Evolutionary conservation across 2,113 vertebrate genomes (phyloP), one percentile per base, ranked within the genome.

Genomic region (Scomber colias): DNA sequence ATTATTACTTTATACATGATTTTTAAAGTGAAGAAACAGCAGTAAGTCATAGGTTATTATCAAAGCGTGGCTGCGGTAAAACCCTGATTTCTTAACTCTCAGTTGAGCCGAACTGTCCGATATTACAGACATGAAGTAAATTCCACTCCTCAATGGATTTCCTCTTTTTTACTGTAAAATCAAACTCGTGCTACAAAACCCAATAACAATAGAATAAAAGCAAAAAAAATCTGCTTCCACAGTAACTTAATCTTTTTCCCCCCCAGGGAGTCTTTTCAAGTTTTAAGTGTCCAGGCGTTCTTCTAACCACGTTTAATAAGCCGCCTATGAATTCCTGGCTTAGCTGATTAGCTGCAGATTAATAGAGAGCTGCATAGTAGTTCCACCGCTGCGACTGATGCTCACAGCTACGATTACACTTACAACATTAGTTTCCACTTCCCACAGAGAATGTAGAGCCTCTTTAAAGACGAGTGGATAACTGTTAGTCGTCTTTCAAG

Each of bases 271-370:
- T 65, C 45, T 49, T 57, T 74, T 64, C 46, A 31, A 60, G 13
- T 64, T 59, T 62, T 66, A 82, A 56, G 53, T 45, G 72, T 15
- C 31, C 40, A 45, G 49, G 59, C 30, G 2, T 68, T 79, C 60
- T 56, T 53, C 57, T 71, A 53, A 74, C 66, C 57, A 21, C 4
- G 17, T 74, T 70, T 75, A 72, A 72, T 82, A 81, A 76, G 75
- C 73, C 64, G 75, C 73, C 64, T 30, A 53, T 77, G 60, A 77
- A 75, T 83, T 69, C 56, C 83, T 64, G 64, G 9, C 44, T 66
- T 48, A 66, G 75, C 62, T 77, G 77, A 84, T 84, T 84, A 79
- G 67, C 55, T 71, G 59, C 65, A 72, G 69, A 77, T 87, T 78
- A 84, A 76, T 27, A 9, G 1, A 19, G 27, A 40, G 51, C 69